Evolutionary conservation across 1,140 invertebrate genomes (phyloP), one percentile per base, ranked within the genome.

Genomic region (Proales similis): DNA sequence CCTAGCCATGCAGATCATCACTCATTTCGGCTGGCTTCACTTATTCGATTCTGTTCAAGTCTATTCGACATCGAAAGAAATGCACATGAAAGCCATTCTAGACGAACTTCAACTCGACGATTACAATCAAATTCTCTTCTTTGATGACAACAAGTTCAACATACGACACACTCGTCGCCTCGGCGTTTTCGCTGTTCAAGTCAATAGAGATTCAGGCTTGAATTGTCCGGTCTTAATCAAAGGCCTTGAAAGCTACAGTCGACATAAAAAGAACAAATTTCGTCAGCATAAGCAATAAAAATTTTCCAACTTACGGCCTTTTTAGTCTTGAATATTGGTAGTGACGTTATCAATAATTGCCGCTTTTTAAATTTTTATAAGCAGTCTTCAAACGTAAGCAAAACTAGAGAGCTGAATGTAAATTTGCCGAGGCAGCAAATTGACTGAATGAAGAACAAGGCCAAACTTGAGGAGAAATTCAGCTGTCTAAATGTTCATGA

Each of bases 11-110:
- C 36, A 57, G 32, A 57, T 42, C n/a, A 57, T 57, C 2, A 17
- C 39, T 29, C 24, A 24, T 42, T 42, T 57, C 9, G 51, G 36
- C 6, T 57, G 51, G 51, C 39, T 27, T 1, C 17, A 57, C 17
- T 57, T 42, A 42, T 57, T 57, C 24, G 45, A 42, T 14, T 57
- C 51, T 11, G 29, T 57, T 57, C 51, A 57, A 57, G 45, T 57
- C 11, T 57, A 57, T 57, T 42, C 51, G 22, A 42, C 20, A 26
- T 24, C 51, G 22, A 57, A 57, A 17, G 45, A 24, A 42, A 57
- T 26, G 29, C 51, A 57, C 19, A 57, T 57, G 51, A 42, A 26
- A 42, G 32, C 29, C 27, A 57, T 57, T 26, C 1, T 57, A 24
- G 36, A 57, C 39, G 51, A 57, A n/a, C 19, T 57, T 11, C 27